Conservation (phyloP, 2,113 vertebrate genomes). For the Castor canadensis region DNA sequence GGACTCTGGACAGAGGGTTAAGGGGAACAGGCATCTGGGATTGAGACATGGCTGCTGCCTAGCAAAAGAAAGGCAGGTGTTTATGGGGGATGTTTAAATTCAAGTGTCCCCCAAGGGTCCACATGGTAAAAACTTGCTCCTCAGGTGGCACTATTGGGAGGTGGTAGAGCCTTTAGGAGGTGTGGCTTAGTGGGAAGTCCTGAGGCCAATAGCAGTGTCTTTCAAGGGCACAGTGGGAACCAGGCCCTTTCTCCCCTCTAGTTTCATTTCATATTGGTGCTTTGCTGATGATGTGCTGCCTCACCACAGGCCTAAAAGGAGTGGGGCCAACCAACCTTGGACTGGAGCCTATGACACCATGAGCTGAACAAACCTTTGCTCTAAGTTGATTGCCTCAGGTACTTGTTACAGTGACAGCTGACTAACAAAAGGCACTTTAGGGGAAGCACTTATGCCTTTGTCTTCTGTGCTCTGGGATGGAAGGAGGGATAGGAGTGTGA, state of each 20-base stretch:
- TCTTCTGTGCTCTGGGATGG: neutral
- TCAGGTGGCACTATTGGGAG: neutral
- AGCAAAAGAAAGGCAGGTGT: neutral
- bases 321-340: neutral
- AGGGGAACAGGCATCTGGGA: neutral
- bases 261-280: neutral
- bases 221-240: neutral
- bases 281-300: neutral
- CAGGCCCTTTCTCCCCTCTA: too few species aligned
- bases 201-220: neutral
- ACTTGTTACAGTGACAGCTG: neutral
- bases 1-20: neutral
- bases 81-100: neutral
- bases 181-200: neutral
- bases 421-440: neutral
- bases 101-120: neutral
- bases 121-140: neutral
- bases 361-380: neutral
- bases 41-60: neutral
- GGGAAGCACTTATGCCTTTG: neutral
- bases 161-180: neutral
- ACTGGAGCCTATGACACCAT: neutral
- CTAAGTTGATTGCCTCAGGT: neutral
- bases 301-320: neutral
- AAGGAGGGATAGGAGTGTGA: neutral